Percentiles rank a stretch among this genome's conserved stretches.
phyloP scores from a whole-genome alignment of 92 coral and sea anemone species.

The Actinostola sp. region DNA sequence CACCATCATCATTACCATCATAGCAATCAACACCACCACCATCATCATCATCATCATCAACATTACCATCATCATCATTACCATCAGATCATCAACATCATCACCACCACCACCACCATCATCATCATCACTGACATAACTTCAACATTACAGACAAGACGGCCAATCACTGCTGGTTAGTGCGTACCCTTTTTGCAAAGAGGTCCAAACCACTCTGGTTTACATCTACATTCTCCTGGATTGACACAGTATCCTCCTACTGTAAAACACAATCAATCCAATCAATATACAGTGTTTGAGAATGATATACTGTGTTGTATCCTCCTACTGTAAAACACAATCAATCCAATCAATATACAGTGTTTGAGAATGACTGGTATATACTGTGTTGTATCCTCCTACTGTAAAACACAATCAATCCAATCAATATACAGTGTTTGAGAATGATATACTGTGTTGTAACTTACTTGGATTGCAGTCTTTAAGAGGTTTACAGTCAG shows the following conservation, averaged over 20 bases:
- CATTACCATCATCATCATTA: no score
- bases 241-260: constrained; percentile 57
- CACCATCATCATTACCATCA: no score
- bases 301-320: background rate
- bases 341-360: no score
- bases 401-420: background rate
- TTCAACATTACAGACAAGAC: no score
- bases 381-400: constrained; percentile 30
- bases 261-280: background rate
- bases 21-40: no score
- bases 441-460: background rate
- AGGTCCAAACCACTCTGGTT: constrained; percentile 78
- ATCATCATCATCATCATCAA: no score
- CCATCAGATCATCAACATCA: no score
- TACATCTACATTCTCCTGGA: constrained; percentile 85
- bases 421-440: no score
- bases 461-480: background rate
- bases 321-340: background rate
- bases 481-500: background rate
- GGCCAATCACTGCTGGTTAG: no score
- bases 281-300: no score
- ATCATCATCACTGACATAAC: no score
- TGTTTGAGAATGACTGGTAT: constrained; percentile 8
- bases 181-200: constrained; percentile 83
- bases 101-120: no score